Conservation (phyloP, 2,113 vertebrate species). For the Bubo bubo region DNA sequence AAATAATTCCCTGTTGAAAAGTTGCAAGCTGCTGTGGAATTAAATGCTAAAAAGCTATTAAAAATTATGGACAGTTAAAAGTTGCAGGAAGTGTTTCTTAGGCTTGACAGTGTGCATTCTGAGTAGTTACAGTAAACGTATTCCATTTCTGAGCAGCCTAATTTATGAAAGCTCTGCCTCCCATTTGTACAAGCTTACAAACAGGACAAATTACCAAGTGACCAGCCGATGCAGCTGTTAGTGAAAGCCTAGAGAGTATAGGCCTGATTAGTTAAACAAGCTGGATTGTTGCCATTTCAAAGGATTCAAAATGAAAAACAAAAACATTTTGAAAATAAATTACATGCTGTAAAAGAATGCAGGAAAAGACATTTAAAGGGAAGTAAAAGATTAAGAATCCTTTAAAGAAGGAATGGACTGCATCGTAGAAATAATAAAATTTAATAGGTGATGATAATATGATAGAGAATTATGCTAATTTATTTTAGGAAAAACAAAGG, state of each 20-base stretch:
- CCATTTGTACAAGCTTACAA: background rate
- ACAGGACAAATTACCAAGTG: background rate
- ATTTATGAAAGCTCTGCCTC: background rate
- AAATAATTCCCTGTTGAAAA: background rate
- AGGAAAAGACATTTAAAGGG: background rate
- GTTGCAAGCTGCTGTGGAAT: background rate
- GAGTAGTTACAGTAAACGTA: background rate
- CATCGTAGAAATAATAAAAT: background rate
- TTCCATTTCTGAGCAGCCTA: background rate
- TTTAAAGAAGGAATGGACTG: background rate
- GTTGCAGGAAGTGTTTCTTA: background rate
- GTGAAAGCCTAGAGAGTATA: background rate
- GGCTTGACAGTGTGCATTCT: background rate
- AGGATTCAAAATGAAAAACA: constrained; percentile 8
- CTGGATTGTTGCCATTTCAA: background rate
- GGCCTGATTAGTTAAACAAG: background rate
- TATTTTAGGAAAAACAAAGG: background rate
- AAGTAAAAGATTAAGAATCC: background rate
- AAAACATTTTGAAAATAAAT: background rate
- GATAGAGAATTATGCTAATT: background rate
- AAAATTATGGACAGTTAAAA: background rate
- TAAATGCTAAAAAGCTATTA: background rate
- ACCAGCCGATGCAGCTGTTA: background rate
- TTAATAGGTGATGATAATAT: background rate
- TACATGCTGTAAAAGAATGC: background rate